Base-by-base conservation (phyloP, 2,797 vertebrate genomes). In the Peromyscus eremicus region DNA sequence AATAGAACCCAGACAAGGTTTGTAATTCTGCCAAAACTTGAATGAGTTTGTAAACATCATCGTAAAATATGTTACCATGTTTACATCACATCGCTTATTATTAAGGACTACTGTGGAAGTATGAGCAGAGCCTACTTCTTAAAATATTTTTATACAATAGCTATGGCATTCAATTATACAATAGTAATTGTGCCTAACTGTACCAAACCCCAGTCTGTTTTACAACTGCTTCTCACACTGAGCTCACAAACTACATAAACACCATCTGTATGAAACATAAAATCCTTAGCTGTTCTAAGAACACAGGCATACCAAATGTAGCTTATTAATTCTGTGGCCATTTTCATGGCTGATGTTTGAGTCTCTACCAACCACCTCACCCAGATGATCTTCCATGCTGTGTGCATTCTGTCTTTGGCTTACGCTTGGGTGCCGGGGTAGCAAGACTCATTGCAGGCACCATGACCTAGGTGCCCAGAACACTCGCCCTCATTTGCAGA, bases 211-310 rank as follows among this genome's bases (percentile, higher is more conserved):
- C 60, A 0, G 71, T 97, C 95, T 98, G 98, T 98, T 98, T 98
- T 95, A 98, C 77, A 94, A 97, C 92, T 96, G 91, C 89, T 98
- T 98, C 94, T 92, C 97, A 97, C 23, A 88, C 94, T 94, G 97
- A 97, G 97, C 96, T 98, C 97, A 29, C 93, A 93, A 92, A 97
- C 85, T 97, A 62, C 73, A 98, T 96, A 98, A 98, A 98, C 98
- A 98, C 97, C 98, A 98, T 98, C 98, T 99, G 98, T 75, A 98
- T 97, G 96, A 89, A 98, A 97, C 7, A 94, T 73, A 96, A 98
- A 97, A 95, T 19, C 70, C 96, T 93, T 95, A 94, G 92, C 86
- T 98, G 94, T 91, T 97, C 70, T 92, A 94, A 88, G 94, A 97
- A 96, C 95, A 97, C 40, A 94, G 87, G 93, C 81, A 75, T 1